A percentile compares a stretch with the other conserved stretches of the same genome.
Conservation (phyloP, 2,888 invertebrate genomes). For the Leptarthrus brevirostris region DNA sequence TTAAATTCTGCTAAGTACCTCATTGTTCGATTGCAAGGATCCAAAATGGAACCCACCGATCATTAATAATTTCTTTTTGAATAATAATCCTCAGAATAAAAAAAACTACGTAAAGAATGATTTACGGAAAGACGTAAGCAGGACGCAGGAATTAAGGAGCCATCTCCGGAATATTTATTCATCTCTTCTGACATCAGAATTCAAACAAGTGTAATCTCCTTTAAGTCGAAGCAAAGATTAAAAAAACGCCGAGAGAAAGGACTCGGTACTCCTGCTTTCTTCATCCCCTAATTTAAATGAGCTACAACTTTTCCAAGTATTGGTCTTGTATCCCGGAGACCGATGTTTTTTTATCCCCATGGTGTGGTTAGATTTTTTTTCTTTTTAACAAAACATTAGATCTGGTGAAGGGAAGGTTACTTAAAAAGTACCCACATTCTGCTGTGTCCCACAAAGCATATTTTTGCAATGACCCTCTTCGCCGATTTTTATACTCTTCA, state of each 20-base stretch:
- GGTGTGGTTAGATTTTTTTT: constrained; percentile 43
- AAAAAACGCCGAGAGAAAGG: constrained; percentile 47
- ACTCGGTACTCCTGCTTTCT: constrained; percentile 16
- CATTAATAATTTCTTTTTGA: constrained; percentile 50
- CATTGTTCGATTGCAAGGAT: constrained; percentile 47
- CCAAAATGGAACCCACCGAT: constrained; percentile 43
- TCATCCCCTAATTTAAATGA: constrained; percentile 47
- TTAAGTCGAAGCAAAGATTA: constrained; percentile 56
- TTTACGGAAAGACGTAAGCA: constrained; percentile 6
- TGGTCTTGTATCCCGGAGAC: constrained; percentile 34
- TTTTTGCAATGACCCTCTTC: constrained; percentile 44
- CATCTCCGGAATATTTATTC: constrained; percentile 55
- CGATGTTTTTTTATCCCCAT: constrained; percentile 19
- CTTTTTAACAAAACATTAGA: constrained; percentile 44
- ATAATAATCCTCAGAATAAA: constrained; percentile 40
- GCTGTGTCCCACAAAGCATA: constrained; percentile 32
- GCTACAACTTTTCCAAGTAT: constrained; percentile 25
- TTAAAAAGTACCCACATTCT: constrained; percentile 26
- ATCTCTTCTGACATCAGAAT: constrained; percentile 57
- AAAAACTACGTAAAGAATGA: constrained; percentile 23
- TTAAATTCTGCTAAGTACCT: constrained; percentile 37
- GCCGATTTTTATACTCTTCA: constrained; percentile 36
- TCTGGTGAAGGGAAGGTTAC: constrained; percentile 9
- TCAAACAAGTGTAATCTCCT: constrained; percentile 58
- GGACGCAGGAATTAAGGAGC: constrained; percentile 39